Evolutionary conservation across 2,797 vertebrate genomes (phyloP), one percentile per base, ranked within the genome.

Genomic region (Sebastes trivittatus): DNA sequence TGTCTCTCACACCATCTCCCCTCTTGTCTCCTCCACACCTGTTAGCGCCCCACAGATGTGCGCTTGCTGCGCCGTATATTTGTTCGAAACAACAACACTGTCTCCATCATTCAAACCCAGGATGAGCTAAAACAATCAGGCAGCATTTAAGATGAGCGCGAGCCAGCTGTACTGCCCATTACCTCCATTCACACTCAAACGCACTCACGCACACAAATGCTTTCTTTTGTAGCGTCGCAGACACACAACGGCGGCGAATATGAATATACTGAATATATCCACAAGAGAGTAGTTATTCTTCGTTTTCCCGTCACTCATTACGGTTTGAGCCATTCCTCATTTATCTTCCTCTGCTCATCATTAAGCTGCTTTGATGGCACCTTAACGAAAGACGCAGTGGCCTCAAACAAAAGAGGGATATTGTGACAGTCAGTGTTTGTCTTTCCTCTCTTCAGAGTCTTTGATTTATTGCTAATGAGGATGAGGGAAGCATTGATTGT

Each of bases 101-200:
- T 97, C 95, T 95, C 96, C 95, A 95, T 95, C 96, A 96, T 97
- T 97, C 96, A 95, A 97, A 96, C 96, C 95, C 94, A 95, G 95
- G 93, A 94, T 94, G 95, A 91, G 94, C 95, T 95, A 91, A 97
- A 97, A 97, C 97, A 97, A 98, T 98, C 97, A 97, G 93, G 92
- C 93, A 93, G 94, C 93, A 95, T 97, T 97, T 96, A 95, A 87
- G 81, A 78, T 76, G 88, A 89, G 95, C 77, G 87, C 95, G 76
- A 95, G 95, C 96, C 97, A 98, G 96, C 97, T 98, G 97, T 95
- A 96, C 94, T 93, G 95, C 95, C 95, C 94, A 94, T 94, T 95
- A 93, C 92, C 84, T 90, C 90, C 86, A 92, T 91, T 90, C 91
- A 89, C 80, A 75, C 83, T 72, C 73, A 79, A 16, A 81, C 27